phyloP scores from a whole-genome alignment of 1,140 invertebrate species.

The Conus ventricosus region DNA sequence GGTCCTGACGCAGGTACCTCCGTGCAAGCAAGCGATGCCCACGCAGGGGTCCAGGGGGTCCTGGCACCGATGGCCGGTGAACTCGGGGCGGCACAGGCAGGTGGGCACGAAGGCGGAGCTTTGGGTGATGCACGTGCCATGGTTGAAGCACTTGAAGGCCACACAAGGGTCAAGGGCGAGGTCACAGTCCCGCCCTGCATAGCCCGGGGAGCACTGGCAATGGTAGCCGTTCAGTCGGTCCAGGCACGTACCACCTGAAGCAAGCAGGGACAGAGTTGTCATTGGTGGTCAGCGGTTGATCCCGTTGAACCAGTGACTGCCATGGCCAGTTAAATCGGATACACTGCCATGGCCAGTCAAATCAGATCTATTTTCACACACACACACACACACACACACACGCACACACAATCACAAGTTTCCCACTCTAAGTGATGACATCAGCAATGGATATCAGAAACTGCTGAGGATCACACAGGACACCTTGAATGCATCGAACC shows the following conservation, averaged over 20 bases:
- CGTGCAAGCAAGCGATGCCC: slow-evolving; percentile 48
- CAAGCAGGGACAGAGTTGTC: too few relatives aligned
- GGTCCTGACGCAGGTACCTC: slow-evolving; percentile 45
- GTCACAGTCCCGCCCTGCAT: slow-evolving; percentile 53
- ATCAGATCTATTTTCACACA: too few relatives aligned
- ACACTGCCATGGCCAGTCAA: too few relatives aligned
- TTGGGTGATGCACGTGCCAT: slow-evolving; percentile 45
- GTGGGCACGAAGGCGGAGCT: slow-evolving; percentile 21
- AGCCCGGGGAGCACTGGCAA: slow-evolving; percentile 55
- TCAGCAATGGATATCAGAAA: too few relatives aligned
- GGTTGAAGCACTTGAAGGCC: slow-evolving; percentile 51
- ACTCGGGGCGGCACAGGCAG: slow-evolving; percentile 53
- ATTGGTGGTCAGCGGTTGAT: too few relatives aligned
- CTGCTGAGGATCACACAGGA: too few relatives aligned
- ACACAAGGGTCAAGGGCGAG: slow-evolving; percentile 50
- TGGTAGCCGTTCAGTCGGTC: slow-evolving; percentile 50
- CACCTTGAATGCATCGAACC: too few relatives aligned
- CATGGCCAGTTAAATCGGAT: too few relatives aligned
- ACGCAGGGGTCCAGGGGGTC: slow-evolving; percentile 49
- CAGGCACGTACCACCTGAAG: slow-evolving; percentile 50
- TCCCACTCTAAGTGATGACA: too few relatives aligned
- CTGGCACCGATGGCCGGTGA: slow-evolving; percentile 54
- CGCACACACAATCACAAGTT: too few relatives aligned
- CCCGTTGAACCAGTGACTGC: too few relatives aligned
- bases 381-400: too few relatives aligned